A percentile compares a stretch with the other conserved stretches of the same genome.
phyloP scores from a whole-genome alignment of 2,113 vertebrate species.

The Paradisaea rubra region DNA sequence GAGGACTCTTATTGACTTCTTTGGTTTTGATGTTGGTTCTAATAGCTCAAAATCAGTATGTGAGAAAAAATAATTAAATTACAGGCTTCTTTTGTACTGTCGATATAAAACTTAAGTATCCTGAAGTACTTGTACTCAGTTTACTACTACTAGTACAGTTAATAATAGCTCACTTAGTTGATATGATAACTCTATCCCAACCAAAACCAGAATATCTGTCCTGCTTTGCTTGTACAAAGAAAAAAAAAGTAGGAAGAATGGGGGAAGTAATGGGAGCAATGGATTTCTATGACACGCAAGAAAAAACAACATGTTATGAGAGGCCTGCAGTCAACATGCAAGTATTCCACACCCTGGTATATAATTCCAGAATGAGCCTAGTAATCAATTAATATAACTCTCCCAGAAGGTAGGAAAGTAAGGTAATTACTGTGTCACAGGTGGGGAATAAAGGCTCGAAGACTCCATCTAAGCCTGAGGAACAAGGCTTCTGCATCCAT shows the following conservation, averaged over 20 bases:
- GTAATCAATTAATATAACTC: not conserved
- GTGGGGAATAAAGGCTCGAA: not conserved
- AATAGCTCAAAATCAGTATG: not conserved
- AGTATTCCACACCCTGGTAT: not conserved
- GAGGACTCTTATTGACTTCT: not conserved
- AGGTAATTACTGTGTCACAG: not conserved
- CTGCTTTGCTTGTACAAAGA: not conserved
- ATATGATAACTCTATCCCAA: not conserved
- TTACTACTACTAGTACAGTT: not conserved
- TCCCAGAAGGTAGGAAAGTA: not conserved
- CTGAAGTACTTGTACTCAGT: not conserved
- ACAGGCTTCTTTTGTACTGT: not conserved
- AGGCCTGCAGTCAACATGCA: not conserved
- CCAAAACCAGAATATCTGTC: not conserved
- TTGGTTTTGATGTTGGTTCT: not conserved
- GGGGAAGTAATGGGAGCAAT: not conserved
- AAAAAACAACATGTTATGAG: not conserved
- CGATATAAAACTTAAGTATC: not conserved
- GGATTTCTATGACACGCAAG: not conserved
- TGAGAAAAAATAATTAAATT: not conserved
- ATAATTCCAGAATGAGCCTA: not conserved
- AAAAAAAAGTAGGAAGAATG: not conserved
- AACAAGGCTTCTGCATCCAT: not conserved
- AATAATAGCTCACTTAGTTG: not conserved
- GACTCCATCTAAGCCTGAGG: not conserved